A percentile compares a stretch with the other conserved stretches of the same genome.
phyloP scores from a whole-genome alignment of 1,140 invertebrate genomes.

The Metopolophium dirhodum region DNA sequence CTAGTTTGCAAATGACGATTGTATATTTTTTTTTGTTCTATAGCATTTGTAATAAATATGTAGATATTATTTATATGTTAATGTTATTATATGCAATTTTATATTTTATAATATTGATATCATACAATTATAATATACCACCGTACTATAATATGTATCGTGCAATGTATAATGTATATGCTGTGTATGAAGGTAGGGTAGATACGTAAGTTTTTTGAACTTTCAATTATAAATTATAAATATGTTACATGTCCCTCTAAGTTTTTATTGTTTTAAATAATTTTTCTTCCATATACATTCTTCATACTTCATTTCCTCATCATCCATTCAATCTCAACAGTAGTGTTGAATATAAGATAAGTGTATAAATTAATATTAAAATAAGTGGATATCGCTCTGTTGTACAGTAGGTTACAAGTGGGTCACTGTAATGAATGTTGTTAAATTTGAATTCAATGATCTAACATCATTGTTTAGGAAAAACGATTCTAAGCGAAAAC shows the following conservation, averaged over 20 bases:
- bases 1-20: conserved; percentile 39
- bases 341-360: not conserved
- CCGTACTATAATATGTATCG: not conserved
- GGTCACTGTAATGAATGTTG: too few species aligned
- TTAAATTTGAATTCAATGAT: too few species aligned
- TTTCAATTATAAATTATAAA: not conserved
- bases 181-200: not conserved
- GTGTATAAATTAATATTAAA: not conserved
- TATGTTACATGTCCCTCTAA: not conserved
- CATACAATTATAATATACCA: not conserved
- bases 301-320: not conserved
- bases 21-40: conserved; percentile 42
- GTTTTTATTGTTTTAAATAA: not conserved
- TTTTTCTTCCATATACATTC: not conserved
- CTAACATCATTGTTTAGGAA: too few species aligned
- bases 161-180: not conserved
- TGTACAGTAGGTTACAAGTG: too few species aligned
- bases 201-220: conserved; percentile 11
- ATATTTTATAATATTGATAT: conserved; percentile 15
- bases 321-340: not conserved
- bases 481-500: too few species aligned
- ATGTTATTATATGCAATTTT: conserved; percentile 32
- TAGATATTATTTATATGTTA: not conserved
- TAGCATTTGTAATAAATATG: conserved; percentile 31
- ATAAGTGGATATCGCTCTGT: too few species aligned